Base-by-base conservation (phyloP, 1,140 invertebrate species). In the Sitobion miscanthi region DNA sequence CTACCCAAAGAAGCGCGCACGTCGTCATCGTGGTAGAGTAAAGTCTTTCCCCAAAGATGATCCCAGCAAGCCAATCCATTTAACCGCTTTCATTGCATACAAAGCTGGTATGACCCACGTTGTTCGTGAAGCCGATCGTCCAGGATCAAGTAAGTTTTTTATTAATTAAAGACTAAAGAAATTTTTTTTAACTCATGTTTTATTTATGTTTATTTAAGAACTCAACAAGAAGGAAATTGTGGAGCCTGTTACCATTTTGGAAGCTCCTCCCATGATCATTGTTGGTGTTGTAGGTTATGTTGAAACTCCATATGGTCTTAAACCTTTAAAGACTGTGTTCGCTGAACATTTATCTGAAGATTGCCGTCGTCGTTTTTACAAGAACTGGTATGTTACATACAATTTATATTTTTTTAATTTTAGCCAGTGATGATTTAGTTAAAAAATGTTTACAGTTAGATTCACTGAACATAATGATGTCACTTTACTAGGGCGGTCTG, bases 11-110 rank as follows among this genome's bases (percentile, higher is more conserved):
- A 99, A 99, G 96, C 97, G 99, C 94, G 97, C 98, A 94, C 97
- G 96, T 94, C 97, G 98, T 95, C 98, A 99, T 97, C 98, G 99
- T 96, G 99, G 99, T 95, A 99, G 99, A 96, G 98, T 99, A 91
- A 99, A 99, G 98, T 98, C 99, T 94, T 99, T 99, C 96, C 99
- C 99, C n/a, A 99, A 99, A 95, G 99, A 99, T 97, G 99, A 99
- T 95, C 96, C 97, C 42, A 90, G 77, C n/a, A 99, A 99, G 95
- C 99, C 99, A 57, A 98, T 99, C 11, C 99, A 99, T 96, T 96
- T 99, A 69, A 99, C 99, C 14, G 98, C 99, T 93, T 99, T 99
- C 95, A 96, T 99, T 94, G 98, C 98, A 87, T 99, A 99, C 95
- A 99, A 99, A 95, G 99, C 99, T 95, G 99, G 99, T 95, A 99